Evolutionary conservation across 2,888 invertebrate species (phyloP).

Genomic region (Chydorus sphaericus): DNA sequence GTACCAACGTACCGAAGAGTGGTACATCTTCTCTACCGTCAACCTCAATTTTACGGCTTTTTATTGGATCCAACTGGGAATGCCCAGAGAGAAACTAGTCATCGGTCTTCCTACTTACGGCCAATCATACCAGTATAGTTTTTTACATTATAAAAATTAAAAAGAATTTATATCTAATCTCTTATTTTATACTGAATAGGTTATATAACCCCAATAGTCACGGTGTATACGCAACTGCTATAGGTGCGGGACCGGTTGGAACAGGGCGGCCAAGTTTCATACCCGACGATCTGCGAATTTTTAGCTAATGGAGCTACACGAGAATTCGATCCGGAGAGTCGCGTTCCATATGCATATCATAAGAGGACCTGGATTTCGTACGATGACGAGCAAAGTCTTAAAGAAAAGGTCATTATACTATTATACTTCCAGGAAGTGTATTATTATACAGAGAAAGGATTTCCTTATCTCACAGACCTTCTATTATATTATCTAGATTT

Average conservation of each 20-base stretch:
- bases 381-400: conserved; percentile 54
- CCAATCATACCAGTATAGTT: conserved; percentile 51
- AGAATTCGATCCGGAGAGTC: conserved; percentile 48
- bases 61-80: conserved; percentile 59
- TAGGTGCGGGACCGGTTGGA: conserved; percentile 51
- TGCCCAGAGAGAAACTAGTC: conserved; percentile 60
- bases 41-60: conserved; percentile 68
- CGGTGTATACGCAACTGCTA: conserved; percentile 51
- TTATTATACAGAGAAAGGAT: not conserved
- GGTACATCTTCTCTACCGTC: conserved; percentile 47
- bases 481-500: too few species aligned
- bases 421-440: not conserved
- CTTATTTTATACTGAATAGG: conserved; percentile 24
- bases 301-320: conserved; percentile 38
- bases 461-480: too few species aligned
- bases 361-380: conserved; percentile 67
- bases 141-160: not conserved
- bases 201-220: conserved; percentile 51
- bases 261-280: conserved; percentile 51
- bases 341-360: conserved; percentile 59
- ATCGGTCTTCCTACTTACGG: conserved; percentile 80
- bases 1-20: conserved; percentile 43
- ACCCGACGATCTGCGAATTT: conserved; percentile 53
- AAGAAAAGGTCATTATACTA: conserved; percentile 40
- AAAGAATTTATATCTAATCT: not conserved